Evolutionary conservation across 2,113 vertebrate species (phyloP), one percentile per base, ranked within the genome.

Genomic region (Sebastes fasciatus): DNA sequence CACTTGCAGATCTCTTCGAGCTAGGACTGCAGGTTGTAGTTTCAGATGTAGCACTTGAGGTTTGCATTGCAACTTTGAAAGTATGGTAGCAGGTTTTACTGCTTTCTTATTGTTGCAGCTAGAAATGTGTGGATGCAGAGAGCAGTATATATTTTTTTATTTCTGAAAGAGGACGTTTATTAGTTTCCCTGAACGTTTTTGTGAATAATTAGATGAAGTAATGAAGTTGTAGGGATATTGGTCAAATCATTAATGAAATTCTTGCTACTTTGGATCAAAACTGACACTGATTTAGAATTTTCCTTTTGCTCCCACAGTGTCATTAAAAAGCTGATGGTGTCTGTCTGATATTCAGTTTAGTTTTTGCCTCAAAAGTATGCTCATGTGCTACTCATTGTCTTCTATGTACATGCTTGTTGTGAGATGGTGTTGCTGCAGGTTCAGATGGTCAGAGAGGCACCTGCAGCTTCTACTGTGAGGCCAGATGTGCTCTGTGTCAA

Each of bases 401-500:
- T 34, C 34, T 13, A 34, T 66, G 8, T 16, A 8, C 2, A 9
- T 60, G 74, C 61, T 21, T 63, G 23, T 75, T 79, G n/a, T 54
- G 43, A 49, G 58, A 46, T 0, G 0, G 1, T 82, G 63, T 51
- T 74, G 48, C 74, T 70, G 62, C 46, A 81, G 79, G 64, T 43
- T 75, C 5, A 23, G 67, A 57, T 52, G 62, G 57, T 52, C 4
- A 16, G 42, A 60, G 57, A 82, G 73, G 74, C 83, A 86, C 86
- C 80, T 86, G 85, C 90, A 77, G 80, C 76, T 63, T 69, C 67
- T 79, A 14, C 77, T 84, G 73, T 89, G 67, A 45, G 73, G 43
- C 57, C 69, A 23, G 84, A 83, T 80, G 74, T 83, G 92, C 75
- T 85, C 8, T 87, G 83, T 88, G 84, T 88, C 88, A 76, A 49